Evolutionary conservation across 2,797 vertebrate species (phyloP), one percentile per base, ranked within the genome.

Genomic region (Simalia tracyae): DNA sequence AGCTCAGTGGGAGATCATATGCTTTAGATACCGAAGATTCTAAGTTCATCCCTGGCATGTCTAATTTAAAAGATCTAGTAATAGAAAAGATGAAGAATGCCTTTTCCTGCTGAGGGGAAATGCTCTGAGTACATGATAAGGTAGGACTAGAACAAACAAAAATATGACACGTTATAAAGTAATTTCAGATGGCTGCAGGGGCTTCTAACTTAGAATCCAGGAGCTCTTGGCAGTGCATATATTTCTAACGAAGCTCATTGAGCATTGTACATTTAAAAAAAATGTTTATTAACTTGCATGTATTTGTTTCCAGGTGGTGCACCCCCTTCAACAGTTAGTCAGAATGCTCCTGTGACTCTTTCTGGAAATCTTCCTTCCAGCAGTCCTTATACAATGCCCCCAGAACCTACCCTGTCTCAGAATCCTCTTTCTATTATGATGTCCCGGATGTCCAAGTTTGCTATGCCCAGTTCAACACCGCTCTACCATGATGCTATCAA

Each of bases 401-500:
- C 99, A 42, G 99, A 99, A 98, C 99, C 99, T 24, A 99, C 99
- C 95, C 98, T 99, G 81, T 99, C 99, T 94, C 99, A 99, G 97
- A 99, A 99, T 95, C 99, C 99, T 24, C 98, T 99, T 87, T 99
- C 99, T 92, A 99, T 99, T 94, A 99, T 99, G 99, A 99, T 99
- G 99, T 99, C 99, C 92, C 98, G 99, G 95, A 99, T 99, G 99
- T 99, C 99, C 95, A 99, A 99, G 97, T 99, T 99, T 96, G 99
- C 99, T 90, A 99, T 99, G 99, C 99, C 99, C 94, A 99, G 99
- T 96, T 99, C 99, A 86, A 99, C 99, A 89, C 99, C 99, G 0
- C 98, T 99, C n/a, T 99, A 99, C 97, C 99, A 99, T 0, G 99
- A 99, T 95, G 99, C 99, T 98, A 99, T 99, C 98, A 99, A 99